Evolutionary conservation across 2,888 invertebrate species (phyloP).

Genomic region (Acronicta aceris): DNA sequence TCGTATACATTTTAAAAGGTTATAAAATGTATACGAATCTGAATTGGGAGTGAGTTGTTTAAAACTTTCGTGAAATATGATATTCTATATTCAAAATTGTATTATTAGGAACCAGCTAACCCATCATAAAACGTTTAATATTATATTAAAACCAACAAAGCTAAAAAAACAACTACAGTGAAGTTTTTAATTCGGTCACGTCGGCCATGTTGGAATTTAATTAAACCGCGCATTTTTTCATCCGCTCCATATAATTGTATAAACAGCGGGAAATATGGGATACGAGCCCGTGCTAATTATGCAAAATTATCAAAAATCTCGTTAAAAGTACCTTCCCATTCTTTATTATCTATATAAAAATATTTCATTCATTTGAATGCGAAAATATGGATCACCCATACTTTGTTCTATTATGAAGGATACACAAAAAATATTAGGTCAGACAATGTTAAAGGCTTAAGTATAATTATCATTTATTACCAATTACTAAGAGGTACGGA

Average conservation of each 20-base stretch:
- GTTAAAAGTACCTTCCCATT: neutral
- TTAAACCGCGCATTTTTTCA: conserved; percentile 57
- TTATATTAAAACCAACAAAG: conserved; percentile 62
- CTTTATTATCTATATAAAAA: neutral
- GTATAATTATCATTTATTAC: too few species aligned
- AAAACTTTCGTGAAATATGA: neutral
- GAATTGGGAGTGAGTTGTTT: too few species aligned
- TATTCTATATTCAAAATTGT: neutral
- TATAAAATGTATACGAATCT: too few species aligned
- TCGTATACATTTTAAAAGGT: neutral
- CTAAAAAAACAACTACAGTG: conserved; percentile 60
- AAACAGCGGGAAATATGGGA: conserved; percentile 27
- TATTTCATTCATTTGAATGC: neutral
- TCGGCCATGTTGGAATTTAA: conserved; percentile 54
- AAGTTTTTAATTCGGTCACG: conserved; percentile 63
- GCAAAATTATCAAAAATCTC: conserved; percentile 14
- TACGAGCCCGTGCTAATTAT: conserved; percentile 28
- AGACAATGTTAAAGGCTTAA: too few species aligned
- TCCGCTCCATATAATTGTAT: conserved; percentile 52
- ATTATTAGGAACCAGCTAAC: conserved; percentile 11
- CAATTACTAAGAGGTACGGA: too few species aligned
- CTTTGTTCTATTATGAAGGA: too few species aligned
- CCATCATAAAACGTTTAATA: conserved; percentile 41
- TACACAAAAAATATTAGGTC: too few species aligned
- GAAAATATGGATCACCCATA: neutral